phyloP scores from a whole-genome alignment of 2,113 vertebrate species.

The Trematomus loennbergii region DNA sequence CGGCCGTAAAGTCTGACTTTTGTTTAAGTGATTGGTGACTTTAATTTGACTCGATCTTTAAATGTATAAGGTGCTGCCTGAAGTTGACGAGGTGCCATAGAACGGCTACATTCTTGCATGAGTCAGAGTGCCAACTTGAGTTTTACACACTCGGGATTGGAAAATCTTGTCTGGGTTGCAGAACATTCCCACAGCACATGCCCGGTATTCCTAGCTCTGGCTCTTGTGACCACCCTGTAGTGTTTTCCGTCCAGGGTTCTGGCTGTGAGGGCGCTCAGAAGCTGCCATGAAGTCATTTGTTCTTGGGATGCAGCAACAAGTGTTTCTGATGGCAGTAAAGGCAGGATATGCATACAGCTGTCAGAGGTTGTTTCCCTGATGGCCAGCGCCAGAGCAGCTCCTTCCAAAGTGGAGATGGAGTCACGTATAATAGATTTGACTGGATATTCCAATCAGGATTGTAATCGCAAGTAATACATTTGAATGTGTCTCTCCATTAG shows the following conservation, averaged over 20 bases:
- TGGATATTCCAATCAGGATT: neutral
- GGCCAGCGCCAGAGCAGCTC: slow-evolving; percentile 25
- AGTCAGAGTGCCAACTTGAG: neutral
- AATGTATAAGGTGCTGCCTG: slow-evolving; percentile 39
- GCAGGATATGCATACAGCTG: slow-evolving; percentile 56
- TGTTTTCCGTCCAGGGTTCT: slow-evolving; percentile 45
- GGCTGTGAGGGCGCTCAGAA: slow-evolving; percentile 30
- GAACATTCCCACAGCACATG: slow-evolving; percentile 55
- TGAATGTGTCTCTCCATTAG: neutral
- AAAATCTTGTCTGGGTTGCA: slow-evolving; percentile 37
- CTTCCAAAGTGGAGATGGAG: slow-evolving; percentile 3
- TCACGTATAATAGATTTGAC: neutral
- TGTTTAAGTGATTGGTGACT: slow-evolving; percentile 53
- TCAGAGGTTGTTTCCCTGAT: slow-evolving; percentile 52
- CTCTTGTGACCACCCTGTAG: slow-evolving; percentile 31
- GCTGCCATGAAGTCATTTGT: slow-evolving; percentile 65
- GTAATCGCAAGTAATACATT: no score
- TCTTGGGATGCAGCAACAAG: slow-evolving; percentile 46
- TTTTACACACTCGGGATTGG: slow-evolving; percentile 23
- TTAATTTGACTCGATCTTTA: slow-evolving; percentile 51
- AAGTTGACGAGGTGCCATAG: slow-evolving; percentile 34
- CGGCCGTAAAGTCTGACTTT: slow-evolving; percentile 45
- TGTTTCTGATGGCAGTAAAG: slow-evolving; percentile 60
- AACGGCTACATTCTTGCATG: neutral
- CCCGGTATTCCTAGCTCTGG: slow-evolving; percentile 42